phyloP scores from a whole-genome alignment of 2,113 vertebrate species.

The Colistium nudipinnis region DNA sequence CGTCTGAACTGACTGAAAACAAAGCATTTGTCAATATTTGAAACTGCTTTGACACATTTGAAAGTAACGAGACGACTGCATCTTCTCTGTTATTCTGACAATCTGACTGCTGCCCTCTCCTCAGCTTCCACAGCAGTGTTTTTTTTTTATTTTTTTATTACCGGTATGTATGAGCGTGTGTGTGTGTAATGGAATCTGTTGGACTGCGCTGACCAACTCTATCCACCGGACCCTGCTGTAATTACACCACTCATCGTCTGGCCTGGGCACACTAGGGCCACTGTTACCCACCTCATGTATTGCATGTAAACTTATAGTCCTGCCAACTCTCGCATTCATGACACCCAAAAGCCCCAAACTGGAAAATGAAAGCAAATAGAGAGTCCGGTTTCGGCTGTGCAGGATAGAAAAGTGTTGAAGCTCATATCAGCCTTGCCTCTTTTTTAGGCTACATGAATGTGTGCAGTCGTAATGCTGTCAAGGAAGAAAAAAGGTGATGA shows the following conservation, averaged over 20 bases:
- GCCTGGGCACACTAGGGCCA: constrained; percentile 82
- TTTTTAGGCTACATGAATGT: constrained; percentile 27
- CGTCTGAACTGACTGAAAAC: not conserved
- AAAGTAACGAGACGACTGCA: not conserved
- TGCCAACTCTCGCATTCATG: constrained; percentile 82
- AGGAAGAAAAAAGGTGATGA: not conserved
- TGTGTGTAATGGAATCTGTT: constrained; percentile 88
- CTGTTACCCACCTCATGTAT: constrained; percentile 83
- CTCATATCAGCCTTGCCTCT: constrained; percentile 7
- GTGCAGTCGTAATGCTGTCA: constrained; percentile 23
- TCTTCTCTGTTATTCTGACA: not conserved
- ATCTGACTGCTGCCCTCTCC: not conserved
- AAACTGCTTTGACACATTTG: not conserved
- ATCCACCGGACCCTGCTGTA: constrained; percentile 87
- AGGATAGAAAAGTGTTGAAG: constrained; percentile 21
- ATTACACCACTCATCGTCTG: constrained; percentile 88
- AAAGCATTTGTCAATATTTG: not conserved
- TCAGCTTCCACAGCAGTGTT: constrained; percentile 23
- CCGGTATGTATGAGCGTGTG: constrained; percentile 72
- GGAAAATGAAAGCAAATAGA: constrained; percentile 77
- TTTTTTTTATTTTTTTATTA: too few relatives aligned
- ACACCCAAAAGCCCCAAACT: constrained; percentile 83
- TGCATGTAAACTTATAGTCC: constrained; percentile 58
- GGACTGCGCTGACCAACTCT: constrained; percentile 85
- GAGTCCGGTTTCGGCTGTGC: constrained; percentile 75